A percentile compares a stretch with the other conserved stretches of the same genome.
Evolutionary conservation across 2,113 vertebrate species (phyloP).

Genomic region (Dryoscopus gambensis): DNA sequence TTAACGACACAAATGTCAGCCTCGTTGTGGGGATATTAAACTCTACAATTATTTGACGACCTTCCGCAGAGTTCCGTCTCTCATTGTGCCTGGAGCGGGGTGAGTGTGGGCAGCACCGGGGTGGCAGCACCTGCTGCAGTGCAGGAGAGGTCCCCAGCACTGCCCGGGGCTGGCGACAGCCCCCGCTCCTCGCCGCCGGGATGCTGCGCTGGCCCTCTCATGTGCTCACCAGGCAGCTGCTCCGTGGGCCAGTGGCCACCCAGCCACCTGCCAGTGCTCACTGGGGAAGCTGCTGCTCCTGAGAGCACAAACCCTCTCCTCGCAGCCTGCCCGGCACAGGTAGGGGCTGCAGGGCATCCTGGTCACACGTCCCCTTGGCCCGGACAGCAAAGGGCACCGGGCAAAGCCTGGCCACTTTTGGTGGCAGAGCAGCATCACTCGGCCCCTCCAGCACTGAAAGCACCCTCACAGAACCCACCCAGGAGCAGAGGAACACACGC

Average conservation of each 20-base stretch:
- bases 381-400: not conserved
- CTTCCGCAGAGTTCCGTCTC: not conserved
- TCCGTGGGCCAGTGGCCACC: fast-evolving
- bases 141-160: not conserved
- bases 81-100: not conserved
- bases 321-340: fast-evolving
- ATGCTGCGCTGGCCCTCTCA: not conserved
- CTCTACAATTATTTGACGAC: not conserved
- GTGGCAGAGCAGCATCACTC: not conserved
- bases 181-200: fast-evolving
- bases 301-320: not conserved
- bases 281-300: not conserved
- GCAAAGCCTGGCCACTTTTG: not conserved
- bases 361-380: fast-evolving
- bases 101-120: fast-evolving
- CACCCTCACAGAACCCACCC: not conserved
- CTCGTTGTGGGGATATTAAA: not conserved
- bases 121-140: not conserved
- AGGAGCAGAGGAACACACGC: not conserved
- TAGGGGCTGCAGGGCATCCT: not conserved
- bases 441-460: not conserved
- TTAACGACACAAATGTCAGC: not conserved
- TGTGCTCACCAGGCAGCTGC: not conserved
- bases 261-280: not conserved
- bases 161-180: fast-evolving